Conservation (phyloP, 1,140 invertebrate species). For the Acromyrmex echinatior region DNA sequence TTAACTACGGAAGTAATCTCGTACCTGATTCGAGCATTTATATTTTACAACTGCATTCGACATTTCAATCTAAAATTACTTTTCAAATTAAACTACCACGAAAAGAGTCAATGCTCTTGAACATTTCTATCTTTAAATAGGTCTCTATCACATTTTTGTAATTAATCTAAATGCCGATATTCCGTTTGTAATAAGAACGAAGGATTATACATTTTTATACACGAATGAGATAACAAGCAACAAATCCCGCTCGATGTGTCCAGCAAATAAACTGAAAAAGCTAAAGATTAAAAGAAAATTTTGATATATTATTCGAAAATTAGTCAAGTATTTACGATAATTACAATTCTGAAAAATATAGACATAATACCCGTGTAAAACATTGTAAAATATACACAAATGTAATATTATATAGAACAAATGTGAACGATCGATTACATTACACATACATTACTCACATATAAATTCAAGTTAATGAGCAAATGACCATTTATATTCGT, state of each 20-base stretch:
- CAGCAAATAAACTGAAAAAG: background rate
- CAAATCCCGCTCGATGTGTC: background rate
- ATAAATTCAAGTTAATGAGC: conserved; percentile 32
- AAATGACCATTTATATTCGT: conserved; percentile 34
- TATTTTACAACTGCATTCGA: conserved; percentile 43
- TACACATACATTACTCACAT: background rate
- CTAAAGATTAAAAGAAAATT: background rate
- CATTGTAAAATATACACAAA: background rate
- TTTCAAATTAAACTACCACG: conserved; percentile 15
- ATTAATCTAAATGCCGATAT: conserved; percentile 27
- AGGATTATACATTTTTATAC: background rate
- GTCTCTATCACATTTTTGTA: conserved; percentile 1
- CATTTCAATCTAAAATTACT: conserved; percentile 37
- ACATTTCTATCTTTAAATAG: conserved; percentile 16
- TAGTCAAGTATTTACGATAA: background rate
- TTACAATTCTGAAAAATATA: background rate
- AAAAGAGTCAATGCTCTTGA: background rate
- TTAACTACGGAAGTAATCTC: conserved; percentile 53
- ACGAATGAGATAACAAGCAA: background rate
- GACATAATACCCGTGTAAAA: background rate
- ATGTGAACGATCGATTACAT: background rate
- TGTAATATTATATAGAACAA: background rate
- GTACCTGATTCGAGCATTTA: conserved; percentile 25
- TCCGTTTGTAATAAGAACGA: background rate
- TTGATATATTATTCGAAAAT: conserved; percentile 6